A percentile compares a stretch with the other conserved stretches of the same genome.
Evolutionary conservation across 2,888 invertebrate genomes (phyloP).

Genomic region (Agriotes lineatus): DNA sequence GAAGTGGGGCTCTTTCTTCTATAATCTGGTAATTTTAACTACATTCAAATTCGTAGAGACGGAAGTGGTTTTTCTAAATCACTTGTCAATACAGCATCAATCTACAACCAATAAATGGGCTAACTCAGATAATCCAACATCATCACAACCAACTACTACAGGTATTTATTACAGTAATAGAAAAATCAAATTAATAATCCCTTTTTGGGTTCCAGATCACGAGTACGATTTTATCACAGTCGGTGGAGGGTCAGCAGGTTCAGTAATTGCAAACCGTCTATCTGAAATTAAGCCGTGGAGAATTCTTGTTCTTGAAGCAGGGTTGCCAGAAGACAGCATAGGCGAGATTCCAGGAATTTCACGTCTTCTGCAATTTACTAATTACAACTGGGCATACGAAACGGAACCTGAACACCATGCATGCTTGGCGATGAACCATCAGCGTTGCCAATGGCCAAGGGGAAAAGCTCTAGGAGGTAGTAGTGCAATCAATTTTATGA

Average conservation of each 20-base stretch:
- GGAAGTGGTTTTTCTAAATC: no score
- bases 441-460: constrained; percentile 68
- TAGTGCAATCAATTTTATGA: constrained; percentile 75
- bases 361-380: constrained; percentile 65
- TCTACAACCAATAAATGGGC: no score
- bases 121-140: no score
- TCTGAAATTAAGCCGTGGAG: constrained; percentile 80
- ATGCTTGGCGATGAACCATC: constrained; percentile 31
- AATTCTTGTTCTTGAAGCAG: constrained; percentile 80
- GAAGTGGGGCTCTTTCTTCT: no score
- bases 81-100: no score
- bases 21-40: no score
- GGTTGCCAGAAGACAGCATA: constrained; percentile 59
- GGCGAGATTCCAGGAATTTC: no score
- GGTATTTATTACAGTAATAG: no score
- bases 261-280: constrained; percentile 69
- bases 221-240: constrained; percentile 82
- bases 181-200: no score
- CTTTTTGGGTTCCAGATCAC: not conserved
- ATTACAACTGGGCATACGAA: constrained; percentile 71
- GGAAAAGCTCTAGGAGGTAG: constrained; percentile 73
- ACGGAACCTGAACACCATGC: constrained; percentile 59
- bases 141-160: no score
- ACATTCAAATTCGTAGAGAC: no score
- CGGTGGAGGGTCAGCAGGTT: constrained; percentile 77